These are phyloP conservation scores for Pheosia gnoma DNA, from an alignment of 2,888 invertebrate genomes.

Conservation along the genomic window DNA sequence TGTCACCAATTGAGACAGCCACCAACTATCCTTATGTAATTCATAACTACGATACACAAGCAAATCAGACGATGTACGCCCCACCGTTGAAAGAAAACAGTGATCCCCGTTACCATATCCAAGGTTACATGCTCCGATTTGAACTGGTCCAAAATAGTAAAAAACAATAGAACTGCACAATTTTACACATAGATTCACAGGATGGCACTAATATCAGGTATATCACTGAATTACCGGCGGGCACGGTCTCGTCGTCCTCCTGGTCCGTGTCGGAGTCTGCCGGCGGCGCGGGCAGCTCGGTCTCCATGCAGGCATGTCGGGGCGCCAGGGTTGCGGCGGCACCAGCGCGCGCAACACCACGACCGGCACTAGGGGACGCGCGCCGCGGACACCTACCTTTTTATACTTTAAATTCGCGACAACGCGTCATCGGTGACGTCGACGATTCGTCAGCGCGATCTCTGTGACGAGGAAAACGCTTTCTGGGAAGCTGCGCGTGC, in stretches of 20 bases:
- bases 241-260: slow-evolving; percentile 76
- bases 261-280: slow-evolving; percentile 50
- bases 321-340: slow-evolving; percentile 67
- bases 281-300: slow-evolving; percentile 48
- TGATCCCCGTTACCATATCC: slow-evolving; percentile 3
- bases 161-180: not conserved
- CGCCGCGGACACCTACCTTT: slow-evolving; percentile 59
- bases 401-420: slow-evolving; percentile 64
- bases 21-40: not conserved
- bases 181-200: not conserved
- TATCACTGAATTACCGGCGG: slow-evolving; percentile 68
- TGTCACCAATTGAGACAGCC: not conserved
- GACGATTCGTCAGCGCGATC: slow-evolving; percentile 65
- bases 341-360: slow-evolving; percentile 26
- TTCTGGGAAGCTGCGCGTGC: slow-evolving; percentile 70
- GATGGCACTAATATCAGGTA: not conserved
- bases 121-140: not conserved
- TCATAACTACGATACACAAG: not conserved
- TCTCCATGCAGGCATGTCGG: slow-evolving; percentile 78
- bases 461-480: slow-evolving; percentile 76
- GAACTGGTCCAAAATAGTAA: not conserved
- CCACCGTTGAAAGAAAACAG: not conserved
- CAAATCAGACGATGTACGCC: not conserved
- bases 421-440: slow-evolving; percentile 74
- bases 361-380: slow-evolving; percentile 64